Base-by-base conservation (phyloP, 2,888 invertebrate genomes). In the Drosophila siamana region DNA sequence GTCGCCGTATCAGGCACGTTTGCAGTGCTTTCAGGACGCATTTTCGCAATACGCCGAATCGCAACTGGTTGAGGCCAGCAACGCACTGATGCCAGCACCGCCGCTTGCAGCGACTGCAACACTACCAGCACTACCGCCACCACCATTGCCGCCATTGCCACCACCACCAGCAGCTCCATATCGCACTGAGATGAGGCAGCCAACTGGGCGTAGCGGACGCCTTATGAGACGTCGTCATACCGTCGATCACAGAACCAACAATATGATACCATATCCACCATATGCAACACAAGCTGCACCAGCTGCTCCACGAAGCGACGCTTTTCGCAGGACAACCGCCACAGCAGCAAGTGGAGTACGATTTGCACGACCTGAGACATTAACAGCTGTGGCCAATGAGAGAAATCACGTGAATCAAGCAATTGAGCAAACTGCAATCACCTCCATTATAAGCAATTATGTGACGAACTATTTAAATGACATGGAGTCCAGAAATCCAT, bases 11-110 rank as follows among this genome's bases (percentile, higher is more conserved):
- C 54, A 50, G 26, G 47, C 65, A 24, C 60, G 50, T 4, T 30
- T 78, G 51, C 82, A 66, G 7, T 61, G 46, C 38, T 78, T 81
- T 73, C 79, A 74, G 33, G 62, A 78, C 44, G 38, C 60, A 1
- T 69, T 57, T 28, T 0, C 55, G 0, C 56, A 61, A 3, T 48
- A 47, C 60, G 0, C 51, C 8, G 22, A 15, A n/a, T 22, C 7
- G 4, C 64, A 13, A 24, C 4, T 8, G 1, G 6, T 24, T 2
- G 36, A 47, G 1, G 4, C 11, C n/a, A 59, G 52, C 30, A 43
- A 38, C 16, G 19, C 19, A 24, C 7, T 51, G 11, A 33, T 52
- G 24, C 26, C 48, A 47, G 41, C 43, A 8, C 52, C 47, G 7
- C 15, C 30, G 9, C 22, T 48, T 26, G 22, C 13, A 2, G 2